Evolutionary conservation across 2,888 invertebrate genomes (phyloP), one percentile per base, ranked within the genome.

Genomic region (Invenusta paracnida): DNA sequence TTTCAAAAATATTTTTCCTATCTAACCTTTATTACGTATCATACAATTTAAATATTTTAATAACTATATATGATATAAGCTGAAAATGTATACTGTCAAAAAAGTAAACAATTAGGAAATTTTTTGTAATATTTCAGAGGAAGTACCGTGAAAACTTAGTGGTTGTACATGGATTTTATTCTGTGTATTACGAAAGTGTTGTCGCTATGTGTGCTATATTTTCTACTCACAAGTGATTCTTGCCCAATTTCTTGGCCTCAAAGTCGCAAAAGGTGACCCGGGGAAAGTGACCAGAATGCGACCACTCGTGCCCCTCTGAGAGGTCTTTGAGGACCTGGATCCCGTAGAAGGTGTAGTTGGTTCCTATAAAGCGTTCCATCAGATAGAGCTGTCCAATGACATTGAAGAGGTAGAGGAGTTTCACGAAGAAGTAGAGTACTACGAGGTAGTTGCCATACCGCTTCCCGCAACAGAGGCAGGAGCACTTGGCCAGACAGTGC

Each of bases 341-440:
- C 82, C 92, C 92, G 89, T 91, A 91, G 30, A 91, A 83, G 87
- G 90, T 89, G 87, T 90, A 91, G 29, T 90, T 89, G 30, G 89
- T 89, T 81, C 92, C 92, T 81, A 93, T 89, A 88, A 93, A 92
- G 85, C 90, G 89, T 88, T 92, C 92, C 87, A 92, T 89, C 88
- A 92, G 88, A 88, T 92, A 91, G 86, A 92, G 90, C 88, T 92
- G 92, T 27, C 91, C 91, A n/a, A 92, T 89, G 28, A 90, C 90
- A 87, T 92, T 92, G 30, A 89, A 87, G 85, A 92, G 90, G 87
- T 92, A 92, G 5, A 92, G 88, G 31, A 90, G 83, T 88, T 92
- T 92, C 87, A 90, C 89, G 87, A 91, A 89, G 81, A 92, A 89
- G 88, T 92, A 92, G 29, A 91, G 89, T 73, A 91, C 88, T 0